phyloP scores from a whole-genome alignment of 2,797 vertebrate genomes.

The Paguma larvata region DNA sequence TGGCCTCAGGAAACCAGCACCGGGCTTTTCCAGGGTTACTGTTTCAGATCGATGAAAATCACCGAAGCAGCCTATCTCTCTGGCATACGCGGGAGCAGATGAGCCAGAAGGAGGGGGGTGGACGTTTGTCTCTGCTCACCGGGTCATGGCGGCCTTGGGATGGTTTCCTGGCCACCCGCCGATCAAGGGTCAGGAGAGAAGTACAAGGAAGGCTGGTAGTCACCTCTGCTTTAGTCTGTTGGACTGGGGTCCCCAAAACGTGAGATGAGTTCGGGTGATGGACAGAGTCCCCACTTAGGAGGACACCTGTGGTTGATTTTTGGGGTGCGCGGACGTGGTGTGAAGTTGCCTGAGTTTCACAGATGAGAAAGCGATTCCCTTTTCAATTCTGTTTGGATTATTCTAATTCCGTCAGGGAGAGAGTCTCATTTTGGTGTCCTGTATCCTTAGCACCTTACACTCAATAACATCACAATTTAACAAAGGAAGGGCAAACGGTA shows the following conservation, averaged over 20 bases:
- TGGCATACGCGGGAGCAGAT: not conserved
- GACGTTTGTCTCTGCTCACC: not conserved
- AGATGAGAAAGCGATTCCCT: not conserved
- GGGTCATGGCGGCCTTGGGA: fast-evolving
- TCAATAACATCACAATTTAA: not conserved
- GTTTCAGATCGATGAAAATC: not conserved
- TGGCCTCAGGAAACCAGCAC: not conserved
- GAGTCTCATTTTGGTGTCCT: not conserved
- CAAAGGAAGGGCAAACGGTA: not conserved
- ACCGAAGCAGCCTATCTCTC: not conserved
- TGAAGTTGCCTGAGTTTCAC: not conserved
- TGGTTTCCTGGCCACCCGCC: not conserved
- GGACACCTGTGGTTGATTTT: fast-evolving
- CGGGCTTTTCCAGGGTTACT: not conserved
- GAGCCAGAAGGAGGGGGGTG: not conserved
- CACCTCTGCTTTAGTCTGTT: too few relatives aligned
- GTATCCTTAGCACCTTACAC: not conserved
- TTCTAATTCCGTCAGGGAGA: not conserved
- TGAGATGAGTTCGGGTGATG: fast-evolving
- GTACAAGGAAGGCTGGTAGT: fast-evolving
- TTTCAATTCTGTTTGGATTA: not conserved
- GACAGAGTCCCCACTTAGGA: fast-evolving
- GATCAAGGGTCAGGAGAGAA: not conserved
- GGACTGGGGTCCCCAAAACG: not conserved
- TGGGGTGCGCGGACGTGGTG: fast-evolving